Percentiles rank a stretch among this genome's conserved stretches.
Evolutionary conservation across 2,113 vertebrate genomes (phyloP).

Genomic region (Rhynchomys soricoides): DNA sequence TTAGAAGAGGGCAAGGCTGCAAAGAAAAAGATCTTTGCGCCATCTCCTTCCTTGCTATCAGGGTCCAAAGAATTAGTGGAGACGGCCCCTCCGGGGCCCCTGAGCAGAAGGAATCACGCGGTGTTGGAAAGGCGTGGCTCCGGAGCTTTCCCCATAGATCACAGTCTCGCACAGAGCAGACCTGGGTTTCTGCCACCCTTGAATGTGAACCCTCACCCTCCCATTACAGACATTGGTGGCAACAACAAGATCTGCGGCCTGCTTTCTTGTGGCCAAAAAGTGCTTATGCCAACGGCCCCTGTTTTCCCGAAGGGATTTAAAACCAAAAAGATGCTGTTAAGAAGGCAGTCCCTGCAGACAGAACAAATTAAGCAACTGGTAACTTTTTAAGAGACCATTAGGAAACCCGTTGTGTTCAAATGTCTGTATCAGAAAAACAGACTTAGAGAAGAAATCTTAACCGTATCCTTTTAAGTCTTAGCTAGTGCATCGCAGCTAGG

Average conservation of each 20-base stretch:
- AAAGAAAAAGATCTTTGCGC: conserved; percentile 87
- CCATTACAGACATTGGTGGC: conserved; percentile 86
- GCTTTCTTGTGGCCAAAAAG: conserved; percentile 86
- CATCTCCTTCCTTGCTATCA: conserved; percentile 85
- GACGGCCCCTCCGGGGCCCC: conserved; percentile 68
- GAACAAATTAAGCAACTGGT: conserved; percentile 93
- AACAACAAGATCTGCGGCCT: conserved; percentile 81
- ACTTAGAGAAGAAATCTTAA: conserved; percentile 22
- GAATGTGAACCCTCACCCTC: conserved; percentile 85
- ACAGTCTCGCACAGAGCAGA: conserved; percentile 83
- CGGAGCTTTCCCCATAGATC: conserved; percentile 87
- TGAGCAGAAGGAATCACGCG: conserved; percentile 82
- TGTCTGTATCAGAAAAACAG: conserved; percentile 5
- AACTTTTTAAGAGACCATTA: conserved; percentile 86
- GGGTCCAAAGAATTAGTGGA: conserved; percentile 88
- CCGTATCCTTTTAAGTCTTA: neutral
- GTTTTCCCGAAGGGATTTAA: conserved; percentile 86
- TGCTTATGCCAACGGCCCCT: conserved; percentile 87
- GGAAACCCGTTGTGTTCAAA: conserved; percentile 69
- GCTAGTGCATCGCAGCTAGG: neutral
- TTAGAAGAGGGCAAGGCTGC: conserved; percentile 83
- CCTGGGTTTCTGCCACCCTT: conserved; percentile 93
- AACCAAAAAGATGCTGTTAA: conserved; percentile 88
- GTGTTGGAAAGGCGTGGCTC: conserved; percentile 88
- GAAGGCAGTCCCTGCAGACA: conserved; percentile 93